Evolutionary conservation across 2,797 vertebrate genomes (phyloP), one percentile per base, ranked within the genome.

Genomic region (Petrocephalus schoutedeni): DNA sequence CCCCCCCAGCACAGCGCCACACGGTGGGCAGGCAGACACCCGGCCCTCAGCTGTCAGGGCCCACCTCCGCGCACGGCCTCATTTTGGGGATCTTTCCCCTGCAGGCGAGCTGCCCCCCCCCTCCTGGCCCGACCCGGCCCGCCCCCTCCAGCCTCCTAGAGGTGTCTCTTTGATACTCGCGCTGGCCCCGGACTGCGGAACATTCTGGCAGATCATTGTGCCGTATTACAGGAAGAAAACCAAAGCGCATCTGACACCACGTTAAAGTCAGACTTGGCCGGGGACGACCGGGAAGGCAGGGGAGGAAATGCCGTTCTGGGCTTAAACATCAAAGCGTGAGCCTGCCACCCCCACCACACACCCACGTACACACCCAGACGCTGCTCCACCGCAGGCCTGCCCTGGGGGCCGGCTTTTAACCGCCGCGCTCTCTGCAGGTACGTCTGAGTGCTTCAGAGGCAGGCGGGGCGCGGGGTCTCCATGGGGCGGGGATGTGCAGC

Each of bases 371-470:
- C 23, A n/a, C 87, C 89, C 58, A 5, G 14, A 10, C 87, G 28
- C 4, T 0, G 21, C 59, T 95, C 92, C 91, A 89, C 88, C 90
- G 94, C 91, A 92, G 91, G 91, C 90, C 36, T 90, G 93, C 94
- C 93, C 92, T 90, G 92, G 93, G 94, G 93, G 93, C 92, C 51
- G 93, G 89, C 85, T 91, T 91, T 94, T 93, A 93, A 92, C 93
- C 91, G 92, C 91, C 94, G 93, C 86, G 92, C 14, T 54, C 58
- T 56, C 93, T 91, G 92, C 89, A 91, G 92, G 92, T 91, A 92
- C 92, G 91, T 89, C 87, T 89, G 92, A 95, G 92, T 93, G 92
- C 87, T 92, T 91, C 93, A 92, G 93, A 89, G 91, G 89, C 88
- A 91, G 90, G 95, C 93, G 95, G 36, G 83, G 16, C 41, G 56